A percentile compares a stretch with the other conserved stretches of the same genome.
These are phyloP conservation scores for Lepas anatifera DNA, from an alignment of 2,888 invertebrate species.

Conservation along the genomic window DNA sequence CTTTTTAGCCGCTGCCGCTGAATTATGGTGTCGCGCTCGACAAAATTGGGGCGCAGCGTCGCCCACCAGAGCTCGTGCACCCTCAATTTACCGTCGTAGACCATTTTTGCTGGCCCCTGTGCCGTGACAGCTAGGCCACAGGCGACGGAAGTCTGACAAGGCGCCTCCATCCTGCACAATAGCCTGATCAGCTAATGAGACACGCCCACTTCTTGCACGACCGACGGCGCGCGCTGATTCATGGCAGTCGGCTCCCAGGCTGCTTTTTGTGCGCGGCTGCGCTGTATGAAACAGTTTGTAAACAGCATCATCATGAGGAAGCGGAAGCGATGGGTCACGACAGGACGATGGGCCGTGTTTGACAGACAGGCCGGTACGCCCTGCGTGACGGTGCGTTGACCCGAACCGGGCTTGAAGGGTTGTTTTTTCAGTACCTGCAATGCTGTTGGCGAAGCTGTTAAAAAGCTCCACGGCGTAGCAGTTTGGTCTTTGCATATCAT, in stretches of 20 bases:
- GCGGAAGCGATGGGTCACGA: neutral
- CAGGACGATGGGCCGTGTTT: no score
- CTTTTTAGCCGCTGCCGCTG: no score
- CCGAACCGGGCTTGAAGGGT: no score
- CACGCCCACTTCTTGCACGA: neutral
- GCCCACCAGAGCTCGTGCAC: neutral
- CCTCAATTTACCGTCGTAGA: neutral
- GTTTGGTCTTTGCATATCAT: no score
- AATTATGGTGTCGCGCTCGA: neutral
- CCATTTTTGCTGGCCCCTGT: neutral
- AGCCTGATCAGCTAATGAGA: neutral
- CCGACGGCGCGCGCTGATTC: no score
- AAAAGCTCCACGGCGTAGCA: no score
- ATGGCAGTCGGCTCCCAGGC: no score
- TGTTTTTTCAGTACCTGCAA: no score
- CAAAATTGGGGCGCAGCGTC: neutral
- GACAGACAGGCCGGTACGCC: no score
- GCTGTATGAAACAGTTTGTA: neutral
- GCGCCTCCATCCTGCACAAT: neutral
- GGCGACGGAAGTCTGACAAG: neutral
- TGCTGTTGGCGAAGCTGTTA: no score
- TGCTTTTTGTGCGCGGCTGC: neutral
- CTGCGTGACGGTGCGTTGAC: no score
- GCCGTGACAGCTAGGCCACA: neutral
- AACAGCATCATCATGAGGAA: neutral